These are phyloP conservation scores for Pseudochirops corinnae DNA, from an alignment of 2,797 vertebrate species.

Conservation along the genomic window DNA sequence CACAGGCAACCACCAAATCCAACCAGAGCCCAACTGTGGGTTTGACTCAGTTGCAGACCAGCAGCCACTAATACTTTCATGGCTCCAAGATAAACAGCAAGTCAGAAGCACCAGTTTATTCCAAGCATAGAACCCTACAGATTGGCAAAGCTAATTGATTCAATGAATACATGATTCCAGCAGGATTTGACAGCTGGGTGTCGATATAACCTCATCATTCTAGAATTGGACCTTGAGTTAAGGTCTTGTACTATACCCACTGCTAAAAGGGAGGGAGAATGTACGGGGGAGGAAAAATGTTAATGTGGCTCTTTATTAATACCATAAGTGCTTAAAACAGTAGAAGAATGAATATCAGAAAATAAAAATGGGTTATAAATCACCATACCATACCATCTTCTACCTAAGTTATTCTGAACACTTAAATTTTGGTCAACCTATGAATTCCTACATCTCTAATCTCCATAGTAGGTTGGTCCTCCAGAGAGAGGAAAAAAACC, in stretches of 20 bases:
- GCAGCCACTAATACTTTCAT: conserved; percentile 11
- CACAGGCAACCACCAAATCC: conserved; percentile 6
- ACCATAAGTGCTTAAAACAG: neutral
- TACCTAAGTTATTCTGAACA: neutral
- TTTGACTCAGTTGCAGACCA: conserved; percentile 10
- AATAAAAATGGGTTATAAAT: neutral
- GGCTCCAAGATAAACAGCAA: neutral
- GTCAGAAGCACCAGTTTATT: conserved; percentile 10
- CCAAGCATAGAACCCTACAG: conserved; percentile 4
- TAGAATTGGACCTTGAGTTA: neutral
- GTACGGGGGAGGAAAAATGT: neutral
- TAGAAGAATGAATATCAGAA: neutral
- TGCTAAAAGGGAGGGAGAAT: neutral
- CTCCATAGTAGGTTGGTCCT: neutral
- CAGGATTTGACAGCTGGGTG: neutral
- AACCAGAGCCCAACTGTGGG: conserved; percentile 11
- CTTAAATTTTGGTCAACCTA: neutral
- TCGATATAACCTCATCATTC: neutral
- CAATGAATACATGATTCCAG: neutral
- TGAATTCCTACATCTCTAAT: neutral
- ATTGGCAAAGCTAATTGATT: conserved; percentile 5
- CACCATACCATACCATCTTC: neutral
- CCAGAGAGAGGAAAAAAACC: neutral
- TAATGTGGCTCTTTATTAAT: neutral
- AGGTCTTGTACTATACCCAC: neutral